A percentile compares a stretch with the other conserved stretches of the same genome.
phyloP scores from a whole-genome alignment of 1,140 invertebrate species.

The Listronotus oregonensis region DNA sequence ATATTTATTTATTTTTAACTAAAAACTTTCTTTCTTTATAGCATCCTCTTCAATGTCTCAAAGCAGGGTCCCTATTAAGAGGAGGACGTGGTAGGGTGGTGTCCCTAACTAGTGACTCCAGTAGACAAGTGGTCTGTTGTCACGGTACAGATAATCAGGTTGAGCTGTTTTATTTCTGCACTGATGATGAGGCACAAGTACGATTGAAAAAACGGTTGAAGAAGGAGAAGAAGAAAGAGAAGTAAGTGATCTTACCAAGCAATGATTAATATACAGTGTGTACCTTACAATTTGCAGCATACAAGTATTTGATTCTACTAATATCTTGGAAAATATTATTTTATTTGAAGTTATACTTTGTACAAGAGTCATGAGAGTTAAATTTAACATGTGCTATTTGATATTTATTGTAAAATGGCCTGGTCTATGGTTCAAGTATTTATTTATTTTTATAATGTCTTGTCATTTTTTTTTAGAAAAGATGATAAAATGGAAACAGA shows the following conservation, averaged over 20 bases:
- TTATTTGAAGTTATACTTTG: too few species aligned
- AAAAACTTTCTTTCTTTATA: constrained; percentile 46
- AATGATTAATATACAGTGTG: too few species aligned
- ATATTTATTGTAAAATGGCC: too few species aligned
- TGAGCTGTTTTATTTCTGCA: constrained; percentile 83
- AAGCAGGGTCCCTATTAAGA: constrained; percentile 77
- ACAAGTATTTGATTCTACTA: too few species aligned
- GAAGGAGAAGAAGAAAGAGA: constrained; percentile 70
- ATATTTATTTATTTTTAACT: too few species aligned
- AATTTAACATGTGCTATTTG: too few species aligned
- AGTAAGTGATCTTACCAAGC: constrained; percentile 56
- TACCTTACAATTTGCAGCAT: too few species aligned
- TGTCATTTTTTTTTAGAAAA: constrained; percentile 37
- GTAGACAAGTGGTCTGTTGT: constrained; percentile 75
- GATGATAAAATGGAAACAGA: constrained; percentile 51
- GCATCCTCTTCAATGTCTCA: constrained; percentile 73
- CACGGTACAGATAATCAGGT: constrained; percentile 81
- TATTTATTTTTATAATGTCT: too few species aligned
- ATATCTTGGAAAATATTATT: too few species aligned
- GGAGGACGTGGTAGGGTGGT: constrained; percentile 75
- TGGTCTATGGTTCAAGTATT: too few species aligned
- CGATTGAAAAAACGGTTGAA: constrained; percentile 75
- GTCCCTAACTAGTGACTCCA: constrained; percentile 67
- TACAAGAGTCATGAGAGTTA: too few species aligned
- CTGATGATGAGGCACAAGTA: constrained; percentile 72